Evolutionary conservation across 2,113 vertebrate species (phyloP), one percentile per base, ranked within the genome.

Genomic region (Synchiropus splendidus): DNA sequence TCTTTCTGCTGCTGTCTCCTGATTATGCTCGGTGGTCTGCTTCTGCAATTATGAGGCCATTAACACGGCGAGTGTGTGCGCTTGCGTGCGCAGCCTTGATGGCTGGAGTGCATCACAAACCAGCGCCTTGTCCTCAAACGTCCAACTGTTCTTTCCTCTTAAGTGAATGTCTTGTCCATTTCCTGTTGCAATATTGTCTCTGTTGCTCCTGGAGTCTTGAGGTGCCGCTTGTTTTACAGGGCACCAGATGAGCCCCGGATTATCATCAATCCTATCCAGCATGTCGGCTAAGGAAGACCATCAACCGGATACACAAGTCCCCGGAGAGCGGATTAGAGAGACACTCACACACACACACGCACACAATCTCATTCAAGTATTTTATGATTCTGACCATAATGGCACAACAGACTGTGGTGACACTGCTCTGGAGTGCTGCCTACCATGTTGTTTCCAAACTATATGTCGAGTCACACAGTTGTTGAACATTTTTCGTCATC

Each of bases 11-110:
- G 76, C 76, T 72, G 70, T 74, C 61, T 70, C 69, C 72, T 77
- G 70, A 81, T 81, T 76, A 76, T 74, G 55, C 68, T 73, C 74
- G 64, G 50, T 63, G 65, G 74, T 68, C 72, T 75, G 76, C 58
- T 63, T 68, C 61, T 49, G 61, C 72, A 74, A 79, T 79, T 81
- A 79, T 58, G 61, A 67, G 75, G 58, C 70, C 72, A 78, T 79
- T 78, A 81, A 71, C 65, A 54, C 54, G 40, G 50, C 50, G 44
- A 54, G 37, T 31, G 15, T 12, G 41, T 48, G 65, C 55, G 42
- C 41, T 8, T 41, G n/a, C 31, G 33, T 43, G 39, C 40, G 12
- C 39, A 21, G 9, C 12, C 35, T 32, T 56, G 31, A 36, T 41
- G 40, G 12, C 56, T 46, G 52, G 36, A 57, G 51, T 48, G 27